Percentiles rank a stretch among this genome's conserved stretches.
phyloP scores from a whole-genome alignment of 1,140 invertebrate genomes.

The Scaptomyza graminum region DNA sequence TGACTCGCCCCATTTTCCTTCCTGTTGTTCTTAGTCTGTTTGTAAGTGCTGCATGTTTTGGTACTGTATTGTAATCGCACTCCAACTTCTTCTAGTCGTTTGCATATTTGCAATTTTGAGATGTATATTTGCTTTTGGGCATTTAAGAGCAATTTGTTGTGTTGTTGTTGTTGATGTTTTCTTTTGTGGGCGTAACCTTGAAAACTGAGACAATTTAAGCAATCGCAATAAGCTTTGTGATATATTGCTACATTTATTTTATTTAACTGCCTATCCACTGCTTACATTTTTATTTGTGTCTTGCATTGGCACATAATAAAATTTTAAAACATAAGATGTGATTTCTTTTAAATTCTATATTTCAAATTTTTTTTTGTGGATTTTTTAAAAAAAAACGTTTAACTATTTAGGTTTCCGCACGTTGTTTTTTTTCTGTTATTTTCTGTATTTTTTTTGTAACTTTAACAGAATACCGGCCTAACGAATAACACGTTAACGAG shows the following conservation, averaged over 20 bases:
- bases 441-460: too few relatives aligned
- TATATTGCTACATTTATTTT: neutral
- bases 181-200: neutral
- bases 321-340: neutral
- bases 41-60: neutral
- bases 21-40: neutral
- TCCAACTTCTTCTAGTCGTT: neutral
- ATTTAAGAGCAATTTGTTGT: constrained; percentile 23
- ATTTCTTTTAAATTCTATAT: neutral
- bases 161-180: neutral
- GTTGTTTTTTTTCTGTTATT: too few relatives aligned
- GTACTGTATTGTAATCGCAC: constrained; percentile 38
- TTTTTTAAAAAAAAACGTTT: too few relatives aligned
- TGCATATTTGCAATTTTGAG: constrained; percentile 30
- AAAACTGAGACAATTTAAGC: neutral
- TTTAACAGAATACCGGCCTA: too few relatives aligned
- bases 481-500: too few relatives aligned
- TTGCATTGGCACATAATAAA: neutral
- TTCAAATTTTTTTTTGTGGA: too few relatives aligned
- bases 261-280: neutral
- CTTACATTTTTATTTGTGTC: neutral
- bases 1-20: neutral
- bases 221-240: neutral
- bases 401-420: too few relatives aligned
- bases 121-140: constrained; percentile 25